Base-by-base conservation (phyloP, 92 coral and sea anemone genomes). In the Porites lobata region DNA sequence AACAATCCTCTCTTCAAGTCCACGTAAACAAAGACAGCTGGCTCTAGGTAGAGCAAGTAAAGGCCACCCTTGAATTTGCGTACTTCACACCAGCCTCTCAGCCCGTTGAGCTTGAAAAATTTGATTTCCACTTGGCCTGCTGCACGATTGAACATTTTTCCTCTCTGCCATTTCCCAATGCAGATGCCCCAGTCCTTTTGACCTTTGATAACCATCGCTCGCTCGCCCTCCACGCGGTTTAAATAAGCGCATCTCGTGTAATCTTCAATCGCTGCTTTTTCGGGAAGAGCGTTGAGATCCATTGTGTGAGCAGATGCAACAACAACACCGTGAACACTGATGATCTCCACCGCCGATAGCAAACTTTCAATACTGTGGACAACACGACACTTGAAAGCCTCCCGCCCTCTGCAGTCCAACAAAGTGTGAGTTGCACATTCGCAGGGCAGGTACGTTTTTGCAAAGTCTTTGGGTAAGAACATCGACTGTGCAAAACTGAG, bases 121-220 rank as follows among this genome's bases (percentile, higher is more conserved):
- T 8, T 63, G 51, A 84, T 84, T 6, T 72, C 89, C 89, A 92
- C 77, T 11, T 82, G 58, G 15, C 86, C 86, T 1, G 78, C 52
- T 20, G 77, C 17, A n/a, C 86, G 69, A 8, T 70, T 82, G 7
- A 70, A 57, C 12, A 58, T 47, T 1, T 58, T 74, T 9, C 79
- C 87, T n/a, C 84, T 76, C 69, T 82, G 50, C 95, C 95, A 92
- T 76, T 89, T 89, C 9, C 93, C 95, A 54, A 89, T 72, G 38
- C 95, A 92, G 10, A 92, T 64, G 21, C 93, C 95, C 88, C 85
- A 92, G 47, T 92, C 95, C 21, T 71, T 82, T 63, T 84, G 76
- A 58, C 93, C 81, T 73, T 93, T 85, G 17, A 92, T 86, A n/a
- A 92, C 72, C 93, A 92, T 92, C 18, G 95, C 93, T 56, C 95